Evolutionary conservation across 1,140 invertebrate species (phyloP).

Genomic region (Ooceraea biroi): DNA sequence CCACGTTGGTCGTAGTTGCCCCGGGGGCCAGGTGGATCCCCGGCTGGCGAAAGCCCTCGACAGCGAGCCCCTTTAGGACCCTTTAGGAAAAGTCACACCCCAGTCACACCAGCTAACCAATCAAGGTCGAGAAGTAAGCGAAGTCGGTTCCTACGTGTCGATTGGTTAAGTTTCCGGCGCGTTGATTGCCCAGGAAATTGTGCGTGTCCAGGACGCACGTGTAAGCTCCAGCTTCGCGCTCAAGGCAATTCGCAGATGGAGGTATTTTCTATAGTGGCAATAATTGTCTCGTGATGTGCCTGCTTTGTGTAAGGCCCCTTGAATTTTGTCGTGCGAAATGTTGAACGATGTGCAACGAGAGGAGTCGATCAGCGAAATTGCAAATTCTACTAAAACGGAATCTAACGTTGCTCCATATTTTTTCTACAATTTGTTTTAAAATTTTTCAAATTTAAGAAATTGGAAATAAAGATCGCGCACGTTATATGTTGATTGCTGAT

Average conservation of each 20-base stretch:
- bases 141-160: conserved; percentile 70
- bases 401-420: not conserved
- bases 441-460: too few species aligned
- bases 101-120: conserved; percentile 73
- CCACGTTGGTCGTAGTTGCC: conserved; percentile 72
- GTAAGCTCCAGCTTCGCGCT: conserved; percentile 35
- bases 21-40: conserved; percentile 70
- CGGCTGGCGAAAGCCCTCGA: conserved; percentile 37
- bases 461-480: too few species aligned
- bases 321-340: not conserved
- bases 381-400: not conserved
- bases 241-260: conserved; percentile 65
- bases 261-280: conserved; percentile 52
- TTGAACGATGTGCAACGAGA: not conserved
- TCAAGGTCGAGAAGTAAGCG: conserved; percentile 77
- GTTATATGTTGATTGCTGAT: not conserved
- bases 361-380: not conserved
- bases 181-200: conserved; percentile 82
- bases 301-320: not conserved
- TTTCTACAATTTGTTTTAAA: not conserved
- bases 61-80: conserved; percentile 43
- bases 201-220: conserved; percentile 74
- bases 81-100: conserved; percentile 82
- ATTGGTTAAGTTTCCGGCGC: conserved; percentile 79
- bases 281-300: conserved; percentile 49